Evolutionary conservation across 2,797 vertebrate species (phyloP).

Genomic region (Hemibagrus guttatus): DNA sequence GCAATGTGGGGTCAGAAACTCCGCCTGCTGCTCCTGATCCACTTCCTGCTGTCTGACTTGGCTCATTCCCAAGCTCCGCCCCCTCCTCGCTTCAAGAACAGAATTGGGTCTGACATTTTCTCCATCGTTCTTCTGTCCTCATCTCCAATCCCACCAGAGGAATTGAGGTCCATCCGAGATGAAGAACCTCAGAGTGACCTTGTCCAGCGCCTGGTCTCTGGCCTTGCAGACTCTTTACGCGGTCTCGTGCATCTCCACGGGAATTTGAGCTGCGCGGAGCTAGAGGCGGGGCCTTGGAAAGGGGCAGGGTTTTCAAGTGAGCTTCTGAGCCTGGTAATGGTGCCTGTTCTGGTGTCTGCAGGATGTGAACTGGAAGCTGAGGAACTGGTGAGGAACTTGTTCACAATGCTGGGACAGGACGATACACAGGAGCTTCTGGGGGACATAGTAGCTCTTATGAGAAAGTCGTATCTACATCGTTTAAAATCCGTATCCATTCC

Average conservation of each 20-base stretch:
- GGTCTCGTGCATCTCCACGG: slow-evolving; percentile 55
- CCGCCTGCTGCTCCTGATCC: slow-evolving; percentile 68
- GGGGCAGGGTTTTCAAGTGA: slow-evolving; percentile 73
- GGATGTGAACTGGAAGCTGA: slow-evolving; percentile 73
- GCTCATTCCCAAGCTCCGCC: slow-evolving; percentile 58
- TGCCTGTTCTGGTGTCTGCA: slow-evolving; percentile 74
- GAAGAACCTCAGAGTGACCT: background rate
- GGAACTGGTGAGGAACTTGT: slow-evolving; percentile 69
- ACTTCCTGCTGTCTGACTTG: slow-evolving; percentile 71
- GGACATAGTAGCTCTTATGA: slow-evolving; percentile 71
- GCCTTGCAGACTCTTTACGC: slow-evolving; percentile 62
- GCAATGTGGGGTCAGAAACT: slow-evolving; percentile 26
- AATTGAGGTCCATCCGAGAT: background rate
- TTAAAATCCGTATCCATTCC: background rate
- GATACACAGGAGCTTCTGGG: slow-evolving; percentile 72
- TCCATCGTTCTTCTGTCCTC: background rate
- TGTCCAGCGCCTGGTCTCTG: slow-evolving; percentile 50
- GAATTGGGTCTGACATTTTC: slow-evolving; percentile 30
- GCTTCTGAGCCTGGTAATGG: slow-evolving; percentile 78
- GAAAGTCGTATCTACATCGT: slow-evolving; percentile 29
- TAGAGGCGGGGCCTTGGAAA: slow-evolving; percentile 72
- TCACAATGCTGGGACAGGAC: slow-evolving; percentile 65
- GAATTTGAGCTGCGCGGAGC: slow-evolving; percentile 72
- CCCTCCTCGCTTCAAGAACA: slow-evolving; percentile 42
- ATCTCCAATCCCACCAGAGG: slow-evolving; percentile 23